Percentiles rank a stretch among this genome's conserved stretches.
These are phyloP conservation scores for Oriolus oriolus DNA, from an alignment of 2,113 vertebrate genomes.

Conservation along the genomic window DNA sequence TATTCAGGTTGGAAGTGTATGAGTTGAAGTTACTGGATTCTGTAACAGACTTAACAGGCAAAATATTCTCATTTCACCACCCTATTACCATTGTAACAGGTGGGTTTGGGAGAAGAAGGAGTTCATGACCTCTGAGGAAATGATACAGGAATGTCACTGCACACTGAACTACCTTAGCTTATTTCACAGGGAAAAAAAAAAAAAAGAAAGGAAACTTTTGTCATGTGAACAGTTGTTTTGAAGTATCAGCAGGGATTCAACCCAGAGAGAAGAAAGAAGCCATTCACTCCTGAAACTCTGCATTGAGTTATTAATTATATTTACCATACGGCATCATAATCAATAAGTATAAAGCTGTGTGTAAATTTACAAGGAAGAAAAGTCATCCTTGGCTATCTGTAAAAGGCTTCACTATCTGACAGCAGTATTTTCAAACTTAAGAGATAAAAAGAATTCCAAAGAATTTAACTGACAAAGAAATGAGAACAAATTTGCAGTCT, in stretches of 20 bases:
- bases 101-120: neutral
- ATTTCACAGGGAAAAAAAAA: neutral
- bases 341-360: neutral
- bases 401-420: neutral
- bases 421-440: neutral
- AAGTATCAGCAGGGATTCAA: neutral
- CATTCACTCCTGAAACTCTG: neutral
- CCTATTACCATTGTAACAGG: neutral
- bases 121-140: neutral
- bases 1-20: too few species aligned
- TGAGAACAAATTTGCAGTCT: neutral
- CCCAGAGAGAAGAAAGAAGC: neutral
- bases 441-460: neutral
- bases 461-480: neutral
- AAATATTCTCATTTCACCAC: neutral
- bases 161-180: neutral
- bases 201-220: neutral
- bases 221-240: accelerated
- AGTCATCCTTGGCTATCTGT: neutral
- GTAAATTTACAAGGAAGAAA: neutral
- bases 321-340: neutral
- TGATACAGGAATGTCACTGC: neutral
- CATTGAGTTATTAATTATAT: neutral
- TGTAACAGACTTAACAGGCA: neutral
- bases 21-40: neutral